Base-by-base conservation (phyloP, 2,888 invertebrate genomes). In the Eupsilia transversa region DNA sequence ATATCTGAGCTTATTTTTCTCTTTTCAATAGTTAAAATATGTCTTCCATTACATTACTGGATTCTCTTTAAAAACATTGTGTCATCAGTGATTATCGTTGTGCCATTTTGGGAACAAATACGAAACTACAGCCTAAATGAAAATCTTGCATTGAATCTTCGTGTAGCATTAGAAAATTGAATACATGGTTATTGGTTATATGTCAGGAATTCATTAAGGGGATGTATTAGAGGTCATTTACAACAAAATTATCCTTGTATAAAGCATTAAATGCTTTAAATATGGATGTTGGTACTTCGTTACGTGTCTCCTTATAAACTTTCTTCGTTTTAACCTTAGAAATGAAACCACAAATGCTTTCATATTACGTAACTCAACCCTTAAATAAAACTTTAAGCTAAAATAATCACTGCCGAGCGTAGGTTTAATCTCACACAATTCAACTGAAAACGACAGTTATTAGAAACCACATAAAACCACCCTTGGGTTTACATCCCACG, bases 1-100 rank as follows among this genome's bases (percentile, higher is more conserved):
- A 71, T 63, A 71, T 60, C 27, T 33, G 20, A 33, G 69, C 56
- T 74, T 84, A 72, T 57, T 46, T 56, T 65, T 76, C 63, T 74
- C 57, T 77, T 57, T 74, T 67, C 64, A 49, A 57, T 73, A 59
- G 38, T 72, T 69, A 54, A 64, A 77, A 59, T 68, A 65, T 71
- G 33, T 33, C 23, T 46, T 10, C 52, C 54, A 56, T 64, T 69
- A 60, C n/a, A 30, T 65, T 57, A 30, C n/a, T 10, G 56, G 56
- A 43, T 83, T 60, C 49, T 59, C 57, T 70, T 67, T 46, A 1
- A 30, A 66, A 73, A 60, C 57, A 56, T n/a, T n/a, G n/a, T n/a
- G n/a, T n/a, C n/a, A n/a, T 56, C 4, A 46, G 49, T 52, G 38
- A 57, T 54, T 46, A 43, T 54, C 41, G 56, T 46, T 57, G 38